A percentile compares a stretch with the other conserved stretches of the same genome.
phyloP scores from a whole-genome alignment of 2,888 invertebrate genomes.

The Tubulanus polymorphus region DNA sequence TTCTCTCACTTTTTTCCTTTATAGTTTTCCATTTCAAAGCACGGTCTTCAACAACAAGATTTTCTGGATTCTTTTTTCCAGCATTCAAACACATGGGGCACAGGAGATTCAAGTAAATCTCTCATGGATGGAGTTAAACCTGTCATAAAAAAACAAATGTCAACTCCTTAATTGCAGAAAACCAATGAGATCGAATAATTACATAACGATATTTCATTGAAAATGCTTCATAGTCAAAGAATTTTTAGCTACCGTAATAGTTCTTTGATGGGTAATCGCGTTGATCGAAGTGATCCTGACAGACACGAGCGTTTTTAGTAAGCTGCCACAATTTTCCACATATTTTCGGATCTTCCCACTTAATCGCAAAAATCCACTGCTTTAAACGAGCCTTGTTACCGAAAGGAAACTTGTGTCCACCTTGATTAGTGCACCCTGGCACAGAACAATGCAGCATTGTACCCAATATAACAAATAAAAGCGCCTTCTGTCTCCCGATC shows the following conservation, averaged over 20 bases:
- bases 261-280: too few relatives aligned
- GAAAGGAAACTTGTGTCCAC: neutral
- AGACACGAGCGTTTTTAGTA: neutral
- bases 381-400: neutral
- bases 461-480: too few relatives aligned
- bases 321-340: neutral
- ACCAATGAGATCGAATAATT: too few relatives aligned
- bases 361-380: neutral
- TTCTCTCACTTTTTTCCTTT: too few relatives aligned
- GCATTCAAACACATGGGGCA: neutral
- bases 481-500: too few relatives aligned
- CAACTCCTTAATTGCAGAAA: too few relatives aligned
- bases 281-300: neutral
- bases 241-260: too few relatives aligned
- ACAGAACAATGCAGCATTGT: neutral
- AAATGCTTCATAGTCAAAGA: too few relatives aligned
- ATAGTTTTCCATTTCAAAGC: too few relatives aligned
- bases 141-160: too few relatives aligned
- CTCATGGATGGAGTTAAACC: neutral
- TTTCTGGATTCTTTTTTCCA: neutral
- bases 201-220: too few relatives aligned
- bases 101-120: neutral
- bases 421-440: neutral
- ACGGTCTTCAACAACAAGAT: neutral
- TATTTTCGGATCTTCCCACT: neutral